Evolutionary conservation across 2,888 invertebrate species (phyloP), one percentile per base, ranked within the genome.

Genomic region (Acheta domesticus): DNA sequence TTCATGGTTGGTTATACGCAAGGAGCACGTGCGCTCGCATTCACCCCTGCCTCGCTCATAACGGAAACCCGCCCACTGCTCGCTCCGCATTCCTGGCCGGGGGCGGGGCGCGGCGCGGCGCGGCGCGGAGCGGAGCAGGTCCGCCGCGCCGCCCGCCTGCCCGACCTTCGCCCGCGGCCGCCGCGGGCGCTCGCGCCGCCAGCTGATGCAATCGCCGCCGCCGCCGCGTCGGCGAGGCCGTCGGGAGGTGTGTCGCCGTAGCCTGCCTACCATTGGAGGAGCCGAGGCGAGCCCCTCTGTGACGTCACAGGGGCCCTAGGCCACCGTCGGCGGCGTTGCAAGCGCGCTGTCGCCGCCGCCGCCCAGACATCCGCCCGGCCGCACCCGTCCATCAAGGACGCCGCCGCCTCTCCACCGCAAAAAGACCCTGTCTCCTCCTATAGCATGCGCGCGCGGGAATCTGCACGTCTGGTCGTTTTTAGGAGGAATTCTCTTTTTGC

Each of bases 181-280:
- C n/a, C 16, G 62, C 62, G 12, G 62, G 62, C 62, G 4, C 62
- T 14, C 62, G 12, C 11, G 62, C 62, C 16, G 62, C 14, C 62
- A 62, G 62, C 62, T 62, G 62, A 62, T 62, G 62, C 62, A 62
- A 62, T n/a, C 62, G 62, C 62, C n/a, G 62, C 4, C 62, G 62
- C 62, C n/a, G 62, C 4, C n/a, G 62, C 62, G n/a, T 0, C 62
- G 16, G n/a, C n/a, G 62, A 62, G 62, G 62, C 62, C 62, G 62
- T 62, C 62, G 62, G 62, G 62, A 62, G 62, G 62, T 62, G 62
- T 62, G 62, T 62, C n/a, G 62, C 16, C 16, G 62, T 19, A n/a
- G 14, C 62, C 16, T 62, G 62, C 62, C 16, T n/a, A 0, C 62
- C 62, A 62, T 62, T 62, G 62, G 62, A 14, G 14, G 62, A 14